These are phyloP conservation scores for Nyctibius grandis DNA, from an alignment of 2,797 vertebrate genomes.

Conservation along the genomic window DNA sequence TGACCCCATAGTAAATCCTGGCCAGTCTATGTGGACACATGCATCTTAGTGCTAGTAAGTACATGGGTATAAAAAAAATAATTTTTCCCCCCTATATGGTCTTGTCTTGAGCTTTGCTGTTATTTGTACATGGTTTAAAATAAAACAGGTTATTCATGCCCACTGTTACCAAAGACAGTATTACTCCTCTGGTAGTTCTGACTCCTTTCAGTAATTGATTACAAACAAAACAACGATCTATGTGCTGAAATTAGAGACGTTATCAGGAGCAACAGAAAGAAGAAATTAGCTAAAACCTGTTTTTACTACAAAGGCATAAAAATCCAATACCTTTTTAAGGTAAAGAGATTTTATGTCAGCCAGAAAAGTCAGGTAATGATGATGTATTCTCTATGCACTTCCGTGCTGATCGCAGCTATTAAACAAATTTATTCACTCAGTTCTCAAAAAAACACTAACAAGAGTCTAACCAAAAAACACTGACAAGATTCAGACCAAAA, in stretches of 20 bases:
- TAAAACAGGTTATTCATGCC: not conserved
- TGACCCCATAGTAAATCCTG: not conserved
- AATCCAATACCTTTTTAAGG: not conserved
- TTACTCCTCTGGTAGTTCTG: not conserved
- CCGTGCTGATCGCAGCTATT: not conserved
- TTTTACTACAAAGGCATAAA: not conserved
- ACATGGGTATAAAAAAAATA: not conserved
- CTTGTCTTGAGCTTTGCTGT: not conserved
- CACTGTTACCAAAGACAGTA: not conserved
- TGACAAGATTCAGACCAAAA: not conserved
- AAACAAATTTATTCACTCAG: not conserved
- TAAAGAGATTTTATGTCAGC: not conserved
- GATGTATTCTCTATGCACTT: not conserved
- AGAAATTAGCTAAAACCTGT: not conserved
- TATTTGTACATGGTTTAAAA: not conserved
- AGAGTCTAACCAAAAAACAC: not conserved
- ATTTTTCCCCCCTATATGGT: no score
- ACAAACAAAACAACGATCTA: not conserved
- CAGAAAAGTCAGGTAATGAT: not conserved
- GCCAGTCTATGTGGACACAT: not conserved
- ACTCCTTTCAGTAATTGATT: not conserved
- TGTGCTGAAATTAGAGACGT: not conserved
- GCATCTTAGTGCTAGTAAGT: not conserved
- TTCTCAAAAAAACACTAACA: not conserved
- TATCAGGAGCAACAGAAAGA: not conserved